Evolutionary conservation across 2,113 vertebrate species (phyloP).

Genomic region (Misgurnus anguillicaudatus): DNA sequence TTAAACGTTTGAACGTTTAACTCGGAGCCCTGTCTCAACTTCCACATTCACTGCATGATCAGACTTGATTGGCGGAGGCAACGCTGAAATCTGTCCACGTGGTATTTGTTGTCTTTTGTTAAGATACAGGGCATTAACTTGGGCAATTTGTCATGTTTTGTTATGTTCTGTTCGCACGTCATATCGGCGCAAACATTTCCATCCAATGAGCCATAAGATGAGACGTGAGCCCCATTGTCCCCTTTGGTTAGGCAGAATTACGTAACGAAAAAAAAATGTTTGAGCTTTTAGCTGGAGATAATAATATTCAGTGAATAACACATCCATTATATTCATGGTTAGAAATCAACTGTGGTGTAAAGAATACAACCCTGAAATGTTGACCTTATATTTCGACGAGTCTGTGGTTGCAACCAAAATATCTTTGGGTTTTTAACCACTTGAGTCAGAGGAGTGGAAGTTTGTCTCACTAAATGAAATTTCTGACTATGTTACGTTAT

Average conservation of each 20-base stretch:
- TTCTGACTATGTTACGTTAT: conserved; percentile 55
- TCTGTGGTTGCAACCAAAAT: conserved; percentile 43
- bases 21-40: conserved; percentile 29
- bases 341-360: background rate
- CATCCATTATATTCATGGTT: background rate
- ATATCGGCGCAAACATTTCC: conserved; percentile 45
- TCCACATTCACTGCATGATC: conserved; percentile 53
- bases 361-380: background rate
- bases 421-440: conserved; percentile 2
- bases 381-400: conserved; percentile 15
- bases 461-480: conserved; percentile 46
- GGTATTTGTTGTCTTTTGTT: conserved; percentile 41
- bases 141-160: conserved; percentile 59
- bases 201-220: conserved; percentile 25
- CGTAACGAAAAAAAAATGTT: background rate
- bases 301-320: background rate
- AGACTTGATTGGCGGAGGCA: conserved; percentile 59
- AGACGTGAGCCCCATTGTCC: background rate
- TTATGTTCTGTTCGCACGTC: conserved; percentile 40
- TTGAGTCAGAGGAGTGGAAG: conserved; percentile 16
- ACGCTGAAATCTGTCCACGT: conserved; percentile 44
- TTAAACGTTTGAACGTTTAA: background rate
- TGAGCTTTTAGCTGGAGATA: background rate
- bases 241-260: background rate
- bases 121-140: conserved; percentile 40